Percentiles rank a stretch among this genome's conserved stretches.
Conservation (phyloP, 2,113 vertebrate genomes). For the Gambusia affinis region DNA sequence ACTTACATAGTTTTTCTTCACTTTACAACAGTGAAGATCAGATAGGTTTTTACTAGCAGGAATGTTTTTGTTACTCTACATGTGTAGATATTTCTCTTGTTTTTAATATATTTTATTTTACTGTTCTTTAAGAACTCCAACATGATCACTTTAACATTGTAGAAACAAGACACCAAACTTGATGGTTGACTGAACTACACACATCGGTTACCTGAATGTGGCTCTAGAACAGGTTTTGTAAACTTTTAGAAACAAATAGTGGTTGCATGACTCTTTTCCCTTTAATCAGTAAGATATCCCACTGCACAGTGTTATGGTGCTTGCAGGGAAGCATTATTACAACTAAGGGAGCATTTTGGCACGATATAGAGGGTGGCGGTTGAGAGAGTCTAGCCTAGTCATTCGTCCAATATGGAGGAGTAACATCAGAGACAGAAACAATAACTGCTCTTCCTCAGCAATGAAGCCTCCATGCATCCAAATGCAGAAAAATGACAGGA, state of each 20-base stretch:
- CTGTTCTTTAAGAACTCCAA: not conserved
- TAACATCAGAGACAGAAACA: constrained; percentile 80
- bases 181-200: not conserved
- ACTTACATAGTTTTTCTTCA: no score
- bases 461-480: constrained; percentile 75
- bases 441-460: constrained; percentile 78
- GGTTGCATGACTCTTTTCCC: constrained; percentile 27
- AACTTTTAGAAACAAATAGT: not conserved
- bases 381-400: constrained; percentile 65
- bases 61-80: no score
- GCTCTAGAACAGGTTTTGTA: not conserved
- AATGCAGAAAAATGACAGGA: constrained; percentile 85
- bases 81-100: no score
- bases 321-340: constrained; percentile 64
- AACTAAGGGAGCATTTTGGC: constrained; percentile 64
- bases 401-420: constrained; percentile 78
- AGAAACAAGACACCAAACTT: not conserved
- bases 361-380: constrained; percentile 65
- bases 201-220: not conserved
- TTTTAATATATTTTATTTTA: no score
- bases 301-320: constrained; percentile 53
- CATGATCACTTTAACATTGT: not conserved
- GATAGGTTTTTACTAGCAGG: no score
- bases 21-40: no score
- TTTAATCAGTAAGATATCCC: constrained; percentile 61